These are phyloP conservation scores for Loxodonta africana DNA, from an alignment of 2,113 vertebrate species.

Conservation along the genomic window DNA sequence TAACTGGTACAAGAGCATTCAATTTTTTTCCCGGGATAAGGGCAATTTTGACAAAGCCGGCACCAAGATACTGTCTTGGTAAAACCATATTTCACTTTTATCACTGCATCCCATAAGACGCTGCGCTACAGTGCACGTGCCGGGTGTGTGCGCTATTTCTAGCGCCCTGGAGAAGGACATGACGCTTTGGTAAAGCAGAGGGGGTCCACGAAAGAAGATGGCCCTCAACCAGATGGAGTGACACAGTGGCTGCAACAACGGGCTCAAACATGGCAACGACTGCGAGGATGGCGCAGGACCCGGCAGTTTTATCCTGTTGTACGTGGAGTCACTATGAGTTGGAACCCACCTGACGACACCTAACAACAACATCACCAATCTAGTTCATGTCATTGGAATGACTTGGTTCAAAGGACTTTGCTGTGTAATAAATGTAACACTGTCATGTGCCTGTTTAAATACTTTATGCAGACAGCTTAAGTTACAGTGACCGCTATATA, in stretches of 20 bases:
- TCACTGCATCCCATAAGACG: not conserved
- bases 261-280: no score
- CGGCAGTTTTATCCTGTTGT: no score
- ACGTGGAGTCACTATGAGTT: no score
- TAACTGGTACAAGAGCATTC: slow-evolving; percentile 9
- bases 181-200: no score
- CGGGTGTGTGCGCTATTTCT: not conserved
- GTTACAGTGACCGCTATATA: slow-evolving; percentile 32
- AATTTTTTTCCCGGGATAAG: slow-evolving; percentile 39
- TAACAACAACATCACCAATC: not conserved
- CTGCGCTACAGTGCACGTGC: not conserved
- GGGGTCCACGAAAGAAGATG: no score
- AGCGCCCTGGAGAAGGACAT: not conserved
- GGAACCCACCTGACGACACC: not conserved
- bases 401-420: slow-evolving; percentile 13
- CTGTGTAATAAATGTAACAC: not conserved
- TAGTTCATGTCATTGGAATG: slow-evolving; percentile 9
- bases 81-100: slow-evolving; percentile 56
- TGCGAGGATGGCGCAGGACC: no score
- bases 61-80: not conserved
- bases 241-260: no score
- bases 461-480: slow-evolving; percentile 36
- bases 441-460: not conserved
- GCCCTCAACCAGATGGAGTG: no score
- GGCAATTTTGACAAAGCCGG: slow-evolving; percentile 62